Evolutionary conservation across 2,888 invertebrate species (phyloP).

Genomic region (Asteroscopus sphinx): DNA sequence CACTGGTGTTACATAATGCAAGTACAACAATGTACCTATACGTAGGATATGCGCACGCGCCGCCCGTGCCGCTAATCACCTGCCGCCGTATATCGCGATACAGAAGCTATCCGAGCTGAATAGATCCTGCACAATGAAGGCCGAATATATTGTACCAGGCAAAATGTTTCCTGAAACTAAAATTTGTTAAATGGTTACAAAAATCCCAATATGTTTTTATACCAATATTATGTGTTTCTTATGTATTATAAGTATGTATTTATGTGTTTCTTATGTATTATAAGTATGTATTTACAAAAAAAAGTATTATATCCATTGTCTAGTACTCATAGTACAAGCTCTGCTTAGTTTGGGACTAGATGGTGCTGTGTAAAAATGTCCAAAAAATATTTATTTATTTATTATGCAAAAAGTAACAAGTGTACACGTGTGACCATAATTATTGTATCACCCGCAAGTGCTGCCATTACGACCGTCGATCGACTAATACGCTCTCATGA

Average conservation of each 20-base stretch:
- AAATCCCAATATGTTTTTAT: too few species aligned
- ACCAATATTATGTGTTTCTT: too few species aligned
- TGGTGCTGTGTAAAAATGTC: too few species aligned
- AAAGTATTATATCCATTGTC: too few species aligned
- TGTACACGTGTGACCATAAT: slow-evolving; percentile 46
- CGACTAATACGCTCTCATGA: slow-evolving; percentile 50
- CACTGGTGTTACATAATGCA: slow-evolving; percentile 15
- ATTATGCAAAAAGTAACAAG: slow-evolving; percentile 29
- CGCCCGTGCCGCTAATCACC: slow-evolving; percentile 70
- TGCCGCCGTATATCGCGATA: slow-evolving; percentile 69
- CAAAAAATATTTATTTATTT: too few species aligned
- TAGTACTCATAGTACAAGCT: too few species aligned
- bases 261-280: too few species aligned
- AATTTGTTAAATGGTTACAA: too few species aligned
- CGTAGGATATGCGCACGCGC: slow-evolving; percentile 60
- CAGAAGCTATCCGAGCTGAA: slow-evolving; percentile 68
- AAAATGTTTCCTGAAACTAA: too few species aligned
- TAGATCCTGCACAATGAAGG: slow-evolving; percentile 57
- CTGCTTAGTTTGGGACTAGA: too few species aligned
- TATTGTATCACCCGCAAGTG: slow-evolving; percentile 43
- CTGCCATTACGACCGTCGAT: slow-evolving; percentile 40
- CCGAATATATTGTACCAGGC: slow-evolving; percentile 28
- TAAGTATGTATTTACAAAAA: too few species aligned
- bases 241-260: too few species aligned
- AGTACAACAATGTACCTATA: slow-evolving; percentile 63